These are phyloP conservation scores for Meriones psammophilus DNA, from an alignment of 2,797 vertebrate genomes.

Conservation along the genomic window DNA sequence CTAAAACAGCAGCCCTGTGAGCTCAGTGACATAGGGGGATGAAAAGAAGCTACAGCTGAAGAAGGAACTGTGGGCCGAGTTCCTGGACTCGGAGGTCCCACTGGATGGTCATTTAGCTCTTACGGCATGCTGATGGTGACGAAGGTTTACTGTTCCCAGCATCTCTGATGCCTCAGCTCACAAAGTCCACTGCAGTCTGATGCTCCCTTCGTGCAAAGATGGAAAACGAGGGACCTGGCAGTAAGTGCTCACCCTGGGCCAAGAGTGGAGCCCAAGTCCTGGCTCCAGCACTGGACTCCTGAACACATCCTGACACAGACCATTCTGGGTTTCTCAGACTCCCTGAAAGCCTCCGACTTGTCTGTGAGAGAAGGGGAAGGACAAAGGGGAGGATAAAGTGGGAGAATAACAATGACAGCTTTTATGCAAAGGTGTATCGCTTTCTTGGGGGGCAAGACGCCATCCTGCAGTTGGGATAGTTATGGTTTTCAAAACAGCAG, in stretches of 20 bases:
- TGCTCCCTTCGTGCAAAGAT: not conserved
- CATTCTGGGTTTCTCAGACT: no score
- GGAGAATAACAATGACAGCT: rapidly evolving
- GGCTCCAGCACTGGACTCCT: not conserved
- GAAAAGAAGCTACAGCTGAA: not conserved
- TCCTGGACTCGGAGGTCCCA: not conserved
- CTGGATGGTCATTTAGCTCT: not conserved
- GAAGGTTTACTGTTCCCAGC: not conserved
- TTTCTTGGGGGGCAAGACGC: rapidly evolving
- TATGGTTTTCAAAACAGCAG: not conserved
- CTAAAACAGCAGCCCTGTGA: not conserved
- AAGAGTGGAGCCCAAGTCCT: not conserved
- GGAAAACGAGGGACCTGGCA: not conserved
- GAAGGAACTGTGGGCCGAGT: rapidly evolving
- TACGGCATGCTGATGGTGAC: rapidly evolving
- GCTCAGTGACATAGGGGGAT: rapidly evolving
- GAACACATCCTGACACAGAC: rapidly evolving
- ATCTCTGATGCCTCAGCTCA: not conserved
- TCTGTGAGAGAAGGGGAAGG: no score
- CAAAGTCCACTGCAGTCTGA: not conserved
- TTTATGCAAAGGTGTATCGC: not conserved
- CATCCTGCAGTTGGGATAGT: no score
- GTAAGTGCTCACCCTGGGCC: no score
- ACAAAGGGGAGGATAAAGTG: not conserved
- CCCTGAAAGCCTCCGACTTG: not conserved